A percentile compares a stretch with the other conserved stretches of the same genome.
phyloP scores from a whole-genome alignment of 2,797 vertebrate species.

The Rhinogobio ventralis region DNA sequence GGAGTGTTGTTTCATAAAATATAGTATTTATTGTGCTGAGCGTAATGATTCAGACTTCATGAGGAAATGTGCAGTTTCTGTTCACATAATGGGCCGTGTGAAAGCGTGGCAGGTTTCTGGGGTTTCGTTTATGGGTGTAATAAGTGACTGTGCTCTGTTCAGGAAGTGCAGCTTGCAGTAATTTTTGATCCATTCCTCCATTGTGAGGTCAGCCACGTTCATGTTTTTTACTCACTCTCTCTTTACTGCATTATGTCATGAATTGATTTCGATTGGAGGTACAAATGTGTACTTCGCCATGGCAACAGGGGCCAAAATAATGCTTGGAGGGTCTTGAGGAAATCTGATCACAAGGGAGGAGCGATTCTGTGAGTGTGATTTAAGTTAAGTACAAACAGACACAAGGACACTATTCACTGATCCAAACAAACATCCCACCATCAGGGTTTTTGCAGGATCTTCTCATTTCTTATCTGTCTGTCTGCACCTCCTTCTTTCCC shows the following conservation, averaged over 20 bases:
- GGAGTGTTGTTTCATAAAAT: conserved; percentile 22
- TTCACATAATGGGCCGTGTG: conserved; percentile 33
- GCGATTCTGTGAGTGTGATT: conserved; percentile 30
- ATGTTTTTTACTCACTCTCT: conserved; percentile 55
- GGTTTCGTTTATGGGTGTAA: conserved; percentile 40
- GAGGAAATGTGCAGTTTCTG: conserved; percentile 33
- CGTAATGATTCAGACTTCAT: conserved; percentile 31
- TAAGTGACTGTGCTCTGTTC: conserved; percentile 38
- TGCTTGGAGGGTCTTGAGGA: conserved; percentile 58
- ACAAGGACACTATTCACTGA: conserved; percentile 8
- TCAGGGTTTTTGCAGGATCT: conserved; percentile 8
- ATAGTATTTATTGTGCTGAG: conserved; percentile 21
- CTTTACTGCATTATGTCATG: conserved; percentile 68
- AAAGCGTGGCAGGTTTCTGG: conserved; percentile 38
- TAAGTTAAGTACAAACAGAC: conserved; percentile 40
- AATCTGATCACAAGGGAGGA: conserved; percentile 54
- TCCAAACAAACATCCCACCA: conserved; percentile 37
- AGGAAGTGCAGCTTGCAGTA: conserved; percentile 53
- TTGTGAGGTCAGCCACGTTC: conserved; percentile 65
- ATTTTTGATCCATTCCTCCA: conserved; percentile 65
- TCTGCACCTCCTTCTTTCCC: not conserved
- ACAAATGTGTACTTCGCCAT: conserved; percentile 71
- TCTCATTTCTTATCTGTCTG: conserved; percentile 22
- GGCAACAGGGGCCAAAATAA: conserved; percentile 70
- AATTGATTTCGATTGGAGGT: conserved; percentile 64